These are phyloP conservation scores for Choristoneura fumiferana DNA, from an alignment of 1,140 invertebrate genomes.

Conservation along the genomic window DNA sequence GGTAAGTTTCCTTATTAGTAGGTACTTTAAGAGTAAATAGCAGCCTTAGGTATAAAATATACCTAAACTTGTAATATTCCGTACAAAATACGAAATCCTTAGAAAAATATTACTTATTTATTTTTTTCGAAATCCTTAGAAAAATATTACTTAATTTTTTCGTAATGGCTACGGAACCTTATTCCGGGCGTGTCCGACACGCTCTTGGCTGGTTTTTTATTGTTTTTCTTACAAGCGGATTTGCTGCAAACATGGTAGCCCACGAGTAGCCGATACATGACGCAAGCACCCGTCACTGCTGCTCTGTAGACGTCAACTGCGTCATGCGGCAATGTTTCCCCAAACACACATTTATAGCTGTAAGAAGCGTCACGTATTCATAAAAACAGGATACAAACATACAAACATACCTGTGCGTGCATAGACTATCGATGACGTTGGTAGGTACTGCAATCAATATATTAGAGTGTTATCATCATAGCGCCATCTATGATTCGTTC, in stretches of 20 bases:
- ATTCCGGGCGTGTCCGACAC: too few relatives aligned
- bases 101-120: too few relatives aligned
- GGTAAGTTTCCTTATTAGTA: too few relatives aligned
- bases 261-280: background rate
- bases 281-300: background rate
- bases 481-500: slow-evolving; percentile 4
- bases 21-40: too few relatives aligned
- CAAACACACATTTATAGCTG: slow-evolving; percentile 8
- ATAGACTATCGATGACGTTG: background rate
- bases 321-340: slow-evolving; percentile 12
- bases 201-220: too few relatives aligned
- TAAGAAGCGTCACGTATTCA: background rate
- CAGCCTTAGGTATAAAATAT: too few relatives aligned
- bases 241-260: background rate
- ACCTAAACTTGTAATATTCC: too few relatives aligned
- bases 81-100: too few relatives aligned
- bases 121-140: too few relatives aligned
- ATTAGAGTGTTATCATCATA: background rate
- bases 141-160: too few relatives aligned
- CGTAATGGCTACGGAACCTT: too few relatives aligned
- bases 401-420: background rate
- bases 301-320: slow-evolving; percentile 2
- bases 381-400: too few relatives aligned
- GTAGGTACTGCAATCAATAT: slow-evolving; percentile 10
- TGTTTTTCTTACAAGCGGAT: slow-evolving; percentile 7